These are phyloP conservation scores for Pangasianodon gigas DNA, from an alignment of 2,113 vertebrate species.

Conservation along the genomic window DNA sequence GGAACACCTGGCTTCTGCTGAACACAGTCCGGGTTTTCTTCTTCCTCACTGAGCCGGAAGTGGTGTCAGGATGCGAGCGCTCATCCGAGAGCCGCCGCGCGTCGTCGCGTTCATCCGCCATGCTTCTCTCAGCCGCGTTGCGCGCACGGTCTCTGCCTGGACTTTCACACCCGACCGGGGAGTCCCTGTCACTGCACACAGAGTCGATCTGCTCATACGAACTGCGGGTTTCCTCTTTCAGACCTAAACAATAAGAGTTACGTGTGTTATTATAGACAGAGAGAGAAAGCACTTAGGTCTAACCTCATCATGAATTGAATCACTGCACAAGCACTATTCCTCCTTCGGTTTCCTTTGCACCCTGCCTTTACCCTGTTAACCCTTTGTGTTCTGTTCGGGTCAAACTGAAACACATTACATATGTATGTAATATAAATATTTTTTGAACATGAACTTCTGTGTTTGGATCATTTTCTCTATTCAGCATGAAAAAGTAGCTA, in stretches of 20 bases:
- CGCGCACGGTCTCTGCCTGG: conserved; percentile 65
- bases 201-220: conserved; percentile 65
- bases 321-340: background rate
- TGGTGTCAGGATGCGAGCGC: conserved; percentile 53
- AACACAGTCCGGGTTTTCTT: conserved; percentile 91
- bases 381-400: background rate
- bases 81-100: conserved; percentile 49
- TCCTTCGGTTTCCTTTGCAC: background rate
- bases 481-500: background rate
- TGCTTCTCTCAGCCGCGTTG: conserved; percentile 48
- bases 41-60: conserved; percentile 68
- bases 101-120: conserved; percentile 65
- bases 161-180: conserved; percentile 78
- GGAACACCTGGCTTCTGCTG: conserved; percentile 86
- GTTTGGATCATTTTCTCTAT: background rate
- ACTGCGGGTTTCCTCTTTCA: conserved; percentile 47
- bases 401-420: background rate
- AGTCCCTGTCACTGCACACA: conserved; percentile 79
- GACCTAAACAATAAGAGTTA: conserved; percentile 58
- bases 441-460: background rate
- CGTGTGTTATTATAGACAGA: background rate
- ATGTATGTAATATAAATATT: too few species aligned
- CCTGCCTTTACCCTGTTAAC: background rate
- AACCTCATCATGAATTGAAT: background rate
- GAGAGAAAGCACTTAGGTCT: background rate